phyloP scores from a whole-genome alignment of 2,888 invertebrate genomes.

The Orthosia gothica region DNA sequence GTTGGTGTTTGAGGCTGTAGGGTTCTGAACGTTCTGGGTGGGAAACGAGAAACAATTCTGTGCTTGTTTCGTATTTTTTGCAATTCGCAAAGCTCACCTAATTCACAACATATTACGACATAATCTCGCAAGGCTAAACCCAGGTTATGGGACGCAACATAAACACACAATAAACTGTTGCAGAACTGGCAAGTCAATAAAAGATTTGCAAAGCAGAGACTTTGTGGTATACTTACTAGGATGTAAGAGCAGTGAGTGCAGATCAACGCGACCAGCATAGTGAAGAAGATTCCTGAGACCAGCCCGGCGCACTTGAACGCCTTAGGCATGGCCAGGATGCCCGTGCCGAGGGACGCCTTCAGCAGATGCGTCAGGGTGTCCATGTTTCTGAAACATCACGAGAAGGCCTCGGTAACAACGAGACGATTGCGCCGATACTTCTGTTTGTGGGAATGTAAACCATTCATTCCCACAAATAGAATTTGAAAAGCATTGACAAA shows the following conservation, averaged over 20 bases:
- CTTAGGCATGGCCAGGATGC: conserved; percentile 98
- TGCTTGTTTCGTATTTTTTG: background rate
- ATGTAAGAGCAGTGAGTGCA: conserved; percentile 99
- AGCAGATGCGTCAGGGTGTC: conserved; percentile 98
- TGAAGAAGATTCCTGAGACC: conserved; percentile 95
- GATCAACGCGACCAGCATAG: conserved; percentile 96
- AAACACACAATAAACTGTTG: background rate
- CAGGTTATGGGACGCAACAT: background rate
- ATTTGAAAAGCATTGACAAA: background rate
- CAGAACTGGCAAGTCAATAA: background rate
- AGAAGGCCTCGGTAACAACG: conserved; percentile 47
- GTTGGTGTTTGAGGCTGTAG: background rate
- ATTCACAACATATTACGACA: background rate
- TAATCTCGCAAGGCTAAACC: conserved; percentile 23
- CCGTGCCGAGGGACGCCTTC: conserved; percentile 99
- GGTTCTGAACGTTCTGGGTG: background rate
- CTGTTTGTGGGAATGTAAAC: background rate
- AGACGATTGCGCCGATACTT: conserved; percentile 16
- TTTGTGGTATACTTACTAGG: conserved; percentile 87
- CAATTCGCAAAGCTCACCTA: conserved; percentile 21
- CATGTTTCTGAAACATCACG: conserved; percentile 93
- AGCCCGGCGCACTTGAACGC: conserved; percentile 98
- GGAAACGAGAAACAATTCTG: background rate
- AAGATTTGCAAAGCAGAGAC: conserved; percentile 20
- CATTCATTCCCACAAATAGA: too few species aligned